phyloP scores from a whole-genome alignment of 2,888 invertebrate genomes.

The Fissipunctia ypsillon region DNA sequence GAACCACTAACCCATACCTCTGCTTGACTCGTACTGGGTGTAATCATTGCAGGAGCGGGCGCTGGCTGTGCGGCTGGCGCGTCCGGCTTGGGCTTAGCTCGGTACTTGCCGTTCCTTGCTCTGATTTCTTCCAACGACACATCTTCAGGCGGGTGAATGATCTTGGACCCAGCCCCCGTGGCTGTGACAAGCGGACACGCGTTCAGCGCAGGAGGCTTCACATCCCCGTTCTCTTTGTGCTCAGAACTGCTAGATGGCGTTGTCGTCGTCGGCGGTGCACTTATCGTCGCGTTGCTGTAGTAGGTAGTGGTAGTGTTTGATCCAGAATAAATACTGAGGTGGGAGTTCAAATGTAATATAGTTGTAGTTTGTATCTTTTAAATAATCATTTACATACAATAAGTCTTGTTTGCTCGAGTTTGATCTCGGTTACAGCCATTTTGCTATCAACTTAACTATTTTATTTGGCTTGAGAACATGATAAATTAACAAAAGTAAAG shows the following conservation, averaged over 20 bases:
- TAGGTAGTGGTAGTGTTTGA: constrained; percentile 54
- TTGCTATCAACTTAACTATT: not conserved
- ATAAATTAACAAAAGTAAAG: not conserved
- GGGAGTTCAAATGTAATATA: constrained; percentile 51
- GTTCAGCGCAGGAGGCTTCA: constrained; percentile 83
- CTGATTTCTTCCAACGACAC: constrained; percentile 96
- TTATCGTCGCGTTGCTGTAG: constrained; percentile 93
- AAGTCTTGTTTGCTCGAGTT: not conserved
- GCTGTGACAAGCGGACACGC: constrained; percentile 92
- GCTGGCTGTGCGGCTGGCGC: constrained; percentile 62
- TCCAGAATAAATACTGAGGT: constrained; percentile 61
- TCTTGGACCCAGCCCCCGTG: constrained; percentile 96
- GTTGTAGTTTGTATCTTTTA: constrained; percentile 12
- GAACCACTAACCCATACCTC: constrained; percentile 79
- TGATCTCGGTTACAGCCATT: not conserved
- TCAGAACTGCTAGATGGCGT: constrained; percentile 75
- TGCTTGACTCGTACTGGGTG: constrained; percentile 85
- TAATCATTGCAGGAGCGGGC: constrained; percentile 72
- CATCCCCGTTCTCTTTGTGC: constrained; percentile 87
- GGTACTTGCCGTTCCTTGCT: constrained; percentile 93
- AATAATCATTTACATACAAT: constrained; percentile 7
- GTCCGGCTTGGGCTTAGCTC: constrained; percentile 81
- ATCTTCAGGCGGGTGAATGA: constrained; percentile 98
- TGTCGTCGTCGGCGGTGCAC: constrained; percentile 92
- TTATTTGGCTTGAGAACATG: not conserved